Evolutionary conservation across 2,113 vertebrate genomes (phyloP), one percentile per base, ranked within the genome.

Genomic region (Indri indri): DNA sequence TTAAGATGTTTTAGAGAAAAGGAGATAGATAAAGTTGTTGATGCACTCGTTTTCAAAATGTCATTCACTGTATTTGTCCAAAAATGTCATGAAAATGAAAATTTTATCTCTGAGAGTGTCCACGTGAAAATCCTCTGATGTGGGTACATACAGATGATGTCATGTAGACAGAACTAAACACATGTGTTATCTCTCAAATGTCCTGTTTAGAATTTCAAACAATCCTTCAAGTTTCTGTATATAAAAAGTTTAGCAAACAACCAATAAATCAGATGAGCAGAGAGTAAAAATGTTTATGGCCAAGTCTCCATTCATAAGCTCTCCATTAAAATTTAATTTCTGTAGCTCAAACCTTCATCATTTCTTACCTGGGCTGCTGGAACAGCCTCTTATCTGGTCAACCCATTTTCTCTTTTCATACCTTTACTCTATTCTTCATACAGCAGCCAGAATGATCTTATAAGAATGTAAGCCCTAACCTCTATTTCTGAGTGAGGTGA

Each of bases 41-140:
- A 87, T 86, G 80, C 47, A 91, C 83, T 86, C 74, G 4, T 77
- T 95, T 95, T 87, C 37, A 90, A 92, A 90, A 88, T 66, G 54
- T 57, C 86, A 82, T 71, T 94, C 42, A 42, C 66, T 74, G 2
- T 54, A 61, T 86, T 85, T 94, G 37, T 74, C 52, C 32, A 77
- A 82, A 81, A 65, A 34, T 34, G n/a, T 42, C 37, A 59, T 50
- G 52, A 87, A 81, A 90, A 63, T 90, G 34, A 89, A 88, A 65
- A 59, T 90, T 52, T 83, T 83, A 57, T 87, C 90, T 87, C 63
- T 57, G 5, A 54, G 32, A 88, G 22, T 42, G 12, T 32, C 34
- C 81, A 91, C 5, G 23, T 50, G 37, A 65, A 95, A 83, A 87
- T 79, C 52, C 83, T 71, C 23, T 50, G n/a, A 82, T 23, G 3